Base-by-base conservation (phyloP, 2,797 vertebrate genomes). In the Linurgus olivaceus region DNA sequence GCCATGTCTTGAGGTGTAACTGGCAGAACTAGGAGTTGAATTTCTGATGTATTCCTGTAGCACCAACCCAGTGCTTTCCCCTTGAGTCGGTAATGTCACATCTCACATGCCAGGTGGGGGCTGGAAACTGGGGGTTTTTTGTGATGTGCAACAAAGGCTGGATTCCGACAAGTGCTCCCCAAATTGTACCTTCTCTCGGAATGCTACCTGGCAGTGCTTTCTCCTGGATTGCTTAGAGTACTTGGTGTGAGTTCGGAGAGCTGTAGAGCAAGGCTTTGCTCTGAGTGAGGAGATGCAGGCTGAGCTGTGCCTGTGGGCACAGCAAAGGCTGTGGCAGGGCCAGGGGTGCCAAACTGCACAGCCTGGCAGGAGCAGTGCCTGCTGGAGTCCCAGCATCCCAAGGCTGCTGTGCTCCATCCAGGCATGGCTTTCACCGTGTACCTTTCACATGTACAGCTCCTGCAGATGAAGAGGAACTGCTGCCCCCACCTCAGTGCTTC, bases 321-420 rank as follows among this genome's bases (percentile, higher is more conserved):
- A 23, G 23, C 0, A 0, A 33, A 33, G 45, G 77, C 87, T 7
- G 0, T 5, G 35, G n/a, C 57, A 67, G 52, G 51, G 67, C 50
- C 23, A 31, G 37, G 33, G 5, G 3, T 44, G 50, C 40, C 1
- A 2, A 13, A 10, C 16, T 55, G 58, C 10, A 2, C 3, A 0
- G n/a, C 26, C n/a, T 3, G 3, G n/a, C 91, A 57, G 52, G 16
- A 73, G 29, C 29, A 17, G 44, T 16, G 31, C 28, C 84, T 71
- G 15, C 48, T 3, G 1, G 33, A 68, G 6, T 8, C 23, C 50
- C 7, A 1, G 29, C 12, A 6, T n/a, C 52, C 66, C 1, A 0
- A n/a, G 50, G 37, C 50, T 44, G 25, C 59, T 35, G 57, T 9
- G 2, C 14, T 29, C 54, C 47, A 28, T 75, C 31, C 26, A 1